Conservation (phyloP, 2,888 invertebrate genomes). For the Drosophila mimica region DNA sequence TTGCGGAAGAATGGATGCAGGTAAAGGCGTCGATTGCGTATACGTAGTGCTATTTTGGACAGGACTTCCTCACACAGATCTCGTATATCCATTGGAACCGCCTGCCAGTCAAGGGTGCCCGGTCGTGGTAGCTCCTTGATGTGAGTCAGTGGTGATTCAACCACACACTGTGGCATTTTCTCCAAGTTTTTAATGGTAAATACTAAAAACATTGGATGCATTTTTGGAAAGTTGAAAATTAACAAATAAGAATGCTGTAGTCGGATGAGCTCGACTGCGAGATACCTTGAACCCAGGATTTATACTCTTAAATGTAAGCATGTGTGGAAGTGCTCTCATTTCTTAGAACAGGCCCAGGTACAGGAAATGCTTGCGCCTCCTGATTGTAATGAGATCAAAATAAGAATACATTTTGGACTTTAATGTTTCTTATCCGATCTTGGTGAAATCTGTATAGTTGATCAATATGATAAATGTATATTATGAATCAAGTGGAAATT, state of each 20-base stretch:
- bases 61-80: constrained; percentile 88
- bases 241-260: not conserved
- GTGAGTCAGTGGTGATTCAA: constrained; percentile 87
- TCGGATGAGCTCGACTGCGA: not conserved
- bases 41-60: constrained; percentile 87
- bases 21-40: constrained; percentile 87
- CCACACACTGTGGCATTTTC: constrained; percentile 88
- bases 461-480: not conserved
- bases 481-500: not conserved
- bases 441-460: not conserved
- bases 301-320: no score
- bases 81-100: constrained; percentile 80
- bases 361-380: not conserved
- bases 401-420: not conserved
- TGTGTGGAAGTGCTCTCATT: not conserved
- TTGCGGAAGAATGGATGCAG: constrained; percentile 89
- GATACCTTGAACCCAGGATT: no score
- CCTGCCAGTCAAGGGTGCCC: constrained; percentile 86
- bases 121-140: constrained; percentile 85
- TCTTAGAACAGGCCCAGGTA: no score
- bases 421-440: not conserved
- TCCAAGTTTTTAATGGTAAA: constrained; percentile 89
- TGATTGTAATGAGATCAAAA: not conserved
- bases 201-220: constrained; percentile 84
- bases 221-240: not conserved